Base-by-base conservation (phyloP, 2,888 invertebrate genomes). In the Dione vanillae region DNA sequence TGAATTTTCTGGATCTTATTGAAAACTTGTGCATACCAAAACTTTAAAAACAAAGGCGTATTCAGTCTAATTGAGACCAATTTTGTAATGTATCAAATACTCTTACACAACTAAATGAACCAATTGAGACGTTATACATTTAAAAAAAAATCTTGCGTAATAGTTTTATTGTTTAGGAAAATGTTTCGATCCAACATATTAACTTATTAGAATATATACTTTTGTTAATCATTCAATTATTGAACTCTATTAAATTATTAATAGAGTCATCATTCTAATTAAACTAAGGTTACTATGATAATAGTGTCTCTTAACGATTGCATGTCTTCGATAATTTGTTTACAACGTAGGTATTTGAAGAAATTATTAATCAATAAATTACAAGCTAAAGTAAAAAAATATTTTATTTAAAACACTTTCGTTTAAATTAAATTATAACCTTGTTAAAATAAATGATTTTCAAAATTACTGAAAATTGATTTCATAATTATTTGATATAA, bases 51-150 rank as follows among this genome's bases (percentile, higher is more conserved):
- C 74, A 72, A 68, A 69, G 68, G 76, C 71, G 80, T 77, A 76
- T 74, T 79, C 81, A 80, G 64, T 14, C 47, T 40, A 83, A 87
- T 87, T 87, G 79, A 84, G 82, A 79, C 72, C 84, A 84, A 86
- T 86, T 83, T 83, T 70, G 1, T n/a, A 56, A 56, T 56, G 56
- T 5, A 37, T 10, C 35, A 10, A 1, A 16, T 16, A 37, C 27
- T 54, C n/a, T 10, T 37, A 37, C 14, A 35, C 35, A 35, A 35
- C 35, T 14, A 35, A 54, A 54, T 56, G 37, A 16, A 56, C 0
- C 11, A 56, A 56, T 56, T 56, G 37, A 56, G 37, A 56, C n/a
- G n/a, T 49, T 49, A 49, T 16, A 12, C 37, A 37, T 56, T 40
- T 37, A 19, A 56, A 54, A 54, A 37, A n/a, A 56, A 40, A 40